A percentile compares a stretch with the other conserved stretches of the same genome.
These are phyloP conservation scores for Trachelus stipa DNA, from an alignment of 2,888 invertebrate genomes.

Conservation along the genomic window DNA sequence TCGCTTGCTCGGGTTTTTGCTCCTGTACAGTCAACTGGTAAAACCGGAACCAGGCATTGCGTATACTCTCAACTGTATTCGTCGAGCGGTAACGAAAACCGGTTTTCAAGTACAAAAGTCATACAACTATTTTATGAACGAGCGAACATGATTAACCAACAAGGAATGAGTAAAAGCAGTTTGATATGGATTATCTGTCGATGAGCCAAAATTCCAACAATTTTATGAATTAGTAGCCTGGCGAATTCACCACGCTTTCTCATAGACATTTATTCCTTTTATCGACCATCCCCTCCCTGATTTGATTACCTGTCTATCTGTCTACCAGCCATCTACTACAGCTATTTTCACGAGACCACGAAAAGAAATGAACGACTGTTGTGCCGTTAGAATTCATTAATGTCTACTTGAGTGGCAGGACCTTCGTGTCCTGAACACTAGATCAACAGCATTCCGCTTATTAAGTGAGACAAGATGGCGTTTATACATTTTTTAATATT, in stretches of 20 bases:
- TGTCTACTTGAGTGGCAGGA: not conserved
- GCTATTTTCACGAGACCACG: not conserved
- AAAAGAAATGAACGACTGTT: too few species aligned
- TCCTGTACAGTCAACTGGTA: conserved; percentile 5
- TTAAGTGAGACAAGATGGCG: not conserved
- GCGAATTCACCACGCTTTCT: not conserved
- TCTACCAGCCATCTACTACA: not conserved
- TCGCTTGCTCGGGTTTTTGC: not conserved
- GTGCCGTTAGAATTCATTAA: too few species aligned
- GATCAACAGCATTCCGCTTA: not conserved
- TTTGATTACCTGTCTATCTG: not conserved
- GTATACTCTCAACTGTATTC: not conserved
- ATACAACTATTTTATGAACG: not conserved
- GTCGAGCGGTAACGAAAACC: not conserved
- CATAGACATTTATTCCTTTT: not conserved
- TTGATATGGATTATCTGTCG: not conserved
- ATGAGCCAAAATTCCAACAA: not conserved
- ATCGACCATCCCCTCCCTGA: not conserved
- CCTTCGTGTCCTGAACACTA: not conserved
- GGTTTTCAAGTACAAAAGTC: not conserved
- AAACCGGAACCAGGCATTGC: not conserved
- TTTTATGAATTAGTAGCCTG: not conserved
- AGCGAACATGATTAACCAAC: not conserved
- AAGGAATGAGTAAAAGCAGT: not conserved
- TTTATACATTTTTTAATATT: not conserved